A percentile compares a stretch with the other conserved stretches of the same genome.
Conservation (phyloP, 2,888 invertebrate species). For the Aphodius granarius region DNA sequence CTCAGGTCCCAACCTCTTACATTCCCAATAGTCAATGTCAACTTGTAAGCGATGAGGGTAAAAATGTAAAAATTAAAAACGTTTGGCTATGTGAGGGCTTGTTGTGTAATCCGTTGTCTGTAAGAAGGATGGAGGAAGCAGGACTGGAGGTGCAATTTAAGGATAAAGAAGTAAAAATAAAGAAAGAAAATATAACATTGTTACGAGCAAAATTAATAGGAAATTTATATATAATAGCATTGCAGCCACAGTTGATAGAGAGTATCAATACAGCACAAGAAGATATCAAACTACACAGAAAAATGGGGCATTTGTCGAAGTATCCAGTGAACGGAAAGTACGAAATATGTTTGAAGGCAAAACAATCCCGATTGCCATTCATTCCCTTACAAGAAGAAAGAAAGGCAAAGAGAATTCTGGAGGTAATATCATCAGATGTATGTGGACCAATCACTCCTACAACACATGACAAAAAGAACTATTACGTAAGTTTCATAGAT, state of each 20-base stretch:
- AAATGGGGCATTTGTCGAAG: slow-evolving; percentile 36
- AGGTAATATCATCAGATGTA: slow-evolving; percentile 26
- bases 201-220: slow-evolving; percentile 25
- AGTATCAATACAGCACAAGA: slow-evolving; percentile 7
- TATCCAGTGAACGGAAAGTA: slow-evolving; percentile 29
- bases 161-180: slow-evolving; percentile 26
- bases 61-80: slow-evolving; percentile 26
- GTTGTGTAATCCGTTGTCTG: slow-evolving; percentile 32
- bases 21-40: too few relatives aligned
- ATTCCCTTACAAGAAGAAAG: slow-evolving; percentile 20
- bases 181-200: slow-evolving; percentile 18
- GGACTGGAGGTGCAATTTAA: slow-evolving; percentile 30
- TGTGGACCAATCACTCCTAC: slow-evolving; percentile 23
- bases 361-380: slow-evolving; percentile 25
- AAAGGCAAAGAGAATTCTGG: slow-evolving; percentile 28
- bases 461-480: slow-evolving; percentile 19
- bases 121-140: slow-evolving; percentile 31
- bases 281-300: slow-evolving; percentile 29
- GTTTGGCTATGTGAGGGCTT: slow-evolving; percentile 32
- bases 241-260: neutral
- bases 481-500: slow-evolving; percentile 27
- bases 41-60: slow-evolving; percentile 8
- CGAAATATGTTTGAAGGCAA: slow-evolving; percentile 28
- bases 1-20: too few relatives aligned
- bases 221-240: slow-evolving; percentile 23